Evolutionary conservation across 2,113 vertebrate genomes (phyloP), one percentile per base, ranked within the genome.

Genomic region (Neolamprologus variostigma): DNA sequence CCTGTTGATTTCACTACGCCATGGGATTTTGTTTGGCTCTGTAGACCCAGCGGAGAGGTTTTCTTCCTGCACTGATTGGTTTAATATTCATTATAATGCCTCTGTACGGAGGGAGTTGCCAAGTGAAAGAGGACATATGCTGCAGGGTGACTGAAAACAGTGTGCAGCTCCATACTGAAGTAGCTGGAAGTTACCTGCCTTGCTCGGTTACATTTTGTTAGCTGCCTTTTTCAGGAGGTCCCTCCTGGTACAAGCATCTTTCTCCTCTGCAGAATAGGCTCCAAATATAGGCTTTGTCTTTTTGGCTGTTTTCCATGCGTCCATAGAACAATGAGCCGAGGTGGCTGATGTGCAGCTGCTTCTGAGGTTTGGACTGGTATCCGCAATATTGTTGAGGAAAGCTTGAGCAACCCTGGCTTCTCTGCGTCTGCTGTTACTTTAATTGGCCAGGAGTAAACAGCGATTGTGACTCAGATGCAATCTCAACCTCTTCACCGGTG

Each of bases 401-500:
- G 81, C 80, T 23, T 7, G 23, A 73, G 68, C 40, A 73, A 47
- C 40, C 71, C 45, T 78, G 42, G 42, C 23, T 78, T 50, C 42
- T 85, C 9, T 68, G 1, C 53, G 42, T 63, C 84, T 92, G 76
- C 73, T 68, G 80, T 63, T 76, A 93, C 89, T 90, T 88, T 91
- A 89, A 91, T 88, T 93, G 79, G 42, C 42, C 71, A 68, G 71
- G 26, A 57, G 83, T 84, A 83, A 87, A 87, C 84, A 86, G 28
- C 54, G n/a, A 76, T 55, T 68, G 40, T 66, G 83, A 82, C 83
- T 93, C 84, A 89, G 82, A 81, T 87, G 73, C 66, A 82, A 86
- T 91, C 90, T 87, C 80, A 59, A 10, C 81, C 50, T 78, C 83
- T 47, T 82, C 40, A 40, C 73, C 50, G 33, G 35, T 83, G 42